Base-by-base conservation (phyloP, 2,113 vertebrate species). In the Morone saxatilis region DNA sequence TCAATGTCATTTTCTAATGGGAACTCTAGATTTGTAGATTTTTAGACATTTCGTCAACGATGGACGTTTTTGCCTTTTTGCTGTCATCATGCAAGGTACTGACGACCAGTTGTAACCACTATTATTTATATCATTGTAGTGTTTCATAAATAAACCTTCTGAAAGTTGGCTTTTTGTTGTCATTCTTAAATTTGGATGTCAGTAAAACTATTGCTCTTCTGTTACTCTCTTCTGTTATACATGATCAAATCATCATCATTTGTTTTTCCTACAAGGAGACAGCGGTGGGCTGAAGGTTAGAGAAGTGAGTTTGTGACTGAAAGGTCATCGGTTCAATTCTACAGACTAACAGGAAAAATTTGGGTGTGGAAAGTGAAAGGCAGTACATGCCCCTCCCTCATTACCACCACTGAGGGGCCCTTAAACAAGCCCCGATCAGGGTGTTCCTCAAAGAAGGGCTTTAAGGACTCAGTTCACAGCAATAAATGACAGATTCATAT, bases 51-150 rank as follows among this genome's bases (percentile, higher is more conserved):
- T 88, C 59, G 60, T 83, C 85, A 91, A 72, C 79, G 14, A 79
- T 85, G 85, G 72, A 83, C 25, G 40, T 84, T 82, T 78, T 79
- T 63, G 82, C 80, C 83, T 81, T 83, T 86, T 86, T 92, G 74
- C 77, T 90, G 48, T 85, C 20, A 65, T 90, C 66, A 68, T 81
- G 69, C 82, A 86, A 92, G 94, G 95, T 94, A 95, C 94, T 89
- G 91, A 92, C 77, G 90, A 91, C 84, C 89, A 88, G 69, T 84
- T 90, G 76, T 95, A 94, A 95, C 94, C 95, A 94, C 93, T 95
- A 91, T 88, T 90, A 89, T 93, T 88, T 94, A 88, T 94, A 92
- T 89, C 53, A 73, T 61, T 84, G 78, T 92, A 85, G 84, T 89
- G 88, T 94, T 93, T 92, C 81, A 56, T 88, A 66, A 95, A 92